A percentile compares a stretch with the other conserved stretches of the same genome.
Conservation (phyloP, 2,113 vertebrate genomes). For the Triplophysa dalaica region DNA sequence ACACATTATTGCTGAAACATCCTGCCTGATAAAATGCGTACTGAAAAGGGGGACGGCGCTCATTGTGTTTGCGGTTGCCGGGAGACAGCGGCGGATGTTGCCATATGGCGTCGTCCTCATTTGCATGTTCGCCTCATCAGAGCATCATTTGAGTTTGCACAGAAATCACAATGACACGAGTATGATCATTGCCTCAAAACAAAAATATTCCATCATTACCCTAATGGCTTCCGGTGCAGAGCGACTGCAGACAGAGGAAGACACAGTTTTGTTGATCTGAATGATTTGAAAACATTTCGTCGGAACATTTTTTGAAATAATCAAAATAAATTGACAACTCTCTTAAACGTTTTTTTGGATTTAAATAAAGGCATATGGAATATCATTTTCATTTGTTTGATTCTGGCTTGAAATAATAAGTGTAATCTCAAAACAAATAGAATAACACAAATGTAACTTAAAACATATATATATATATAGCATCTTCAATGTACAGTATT, state of each 20-base stretch:
- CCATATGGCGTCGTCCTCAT: conserved; percentile 39
- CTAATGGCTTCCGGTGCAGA: conserved; percentile 33
- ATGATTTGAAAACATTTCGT: conserved; percentile 4
- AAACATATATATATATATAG: too few species aligned
- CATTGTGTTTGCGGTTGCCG: conserved; percentile 52
- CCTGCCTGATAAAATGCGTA: conserved; percentile 22
- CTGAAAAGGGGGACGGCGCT: conserved; percentile 47
- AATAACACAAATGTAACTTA: background rate
- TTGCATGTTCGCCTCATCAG: conserved; percentile 53
- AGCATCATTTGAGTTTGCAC: conserved; percentile 4
- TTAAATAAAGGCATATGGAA: background rate
- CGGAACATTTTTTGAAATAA: conserved; percentile 11
- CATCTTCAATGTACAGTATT: too few species aligned
- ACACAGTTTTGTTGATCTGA: conserved; percentile 16
- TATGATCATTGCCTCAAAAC: conserved; percentile 34
- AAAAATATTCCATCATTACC: conserved; percentile 38
- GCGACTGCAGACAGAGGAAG: conserved; percentile 1
- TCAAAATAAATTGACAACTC: conserved; percentile 20
- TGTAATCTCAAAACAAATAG: background rate
- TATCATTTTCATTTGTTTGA: background rate
- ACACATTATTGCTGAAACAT: conserved; percentile 37
- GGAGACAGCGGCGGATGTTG: conserved; percentile 51
- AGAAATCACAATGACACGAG: conserved; percentile 29
- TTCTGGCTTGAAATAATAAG: background rate
- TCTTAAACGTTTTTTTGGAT: background rate